phyloP scores from a whole-genome alignment of 2,113 vertebrate genomes.

The Coptodon rendalli region DNA sequence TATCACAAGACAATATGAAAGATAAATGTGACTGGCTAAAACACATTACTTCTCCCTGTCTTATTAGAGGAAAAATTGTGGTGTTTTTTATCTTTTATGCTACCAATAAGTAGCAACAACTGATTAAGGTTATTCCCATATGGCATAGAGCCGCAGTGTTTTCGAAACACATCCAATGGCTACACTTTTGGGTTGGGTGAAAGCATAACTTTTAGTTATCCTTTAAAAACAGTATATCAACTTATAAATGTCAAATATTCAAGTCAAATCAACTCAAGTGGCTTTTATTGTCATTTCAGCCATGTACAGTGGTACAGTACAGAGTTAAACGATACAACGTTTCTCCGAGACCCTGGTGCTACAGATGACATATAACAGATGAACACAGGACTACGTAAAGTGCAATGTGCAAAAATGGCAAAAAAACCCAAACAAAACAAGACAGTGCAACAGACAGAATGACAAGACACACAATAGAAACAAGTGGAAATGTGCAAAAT shows the following conservation, averaged over 20 bases:
- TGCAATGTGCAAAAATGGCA: neutral
- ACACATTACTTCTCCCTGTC: neutral
- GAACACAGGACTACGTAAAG: neutral
- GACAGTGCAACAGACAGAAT: neutral
- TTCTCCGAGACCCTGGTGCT: neutral
- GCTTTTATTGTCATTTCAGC: neutral
- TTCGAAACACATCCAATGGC: neutral
- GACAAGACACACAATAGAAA: neutral
- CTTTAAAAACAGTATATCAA: neutral
- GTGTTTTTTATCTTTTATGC: neutral
- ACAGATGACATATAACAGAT: neutral
- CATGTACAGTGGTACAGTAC: neutral
- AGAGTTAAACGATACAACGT: rapidly evolving
- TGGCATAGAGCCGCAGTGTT: neutral
- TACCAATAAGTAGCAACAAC: neutral
- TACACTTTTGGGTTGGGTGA: neutral
- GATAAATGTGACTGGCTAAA: neutral
- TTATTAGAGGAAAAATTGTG: neutral
- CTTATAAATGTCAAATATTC: neutral
- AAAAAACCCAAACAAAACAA: neutral
- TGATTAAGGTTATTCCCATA: neutral
- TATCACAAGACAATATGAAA: constrained; percentile 12
- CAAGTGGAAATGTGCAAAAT: neutral
- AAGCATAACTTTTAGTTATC: neutral
- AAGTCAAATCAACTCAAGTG: neutral